Base-by-base conservation (phyloP, 2,113 vertebrate genomes). In the Pachycephala philippinensis region DNA sequence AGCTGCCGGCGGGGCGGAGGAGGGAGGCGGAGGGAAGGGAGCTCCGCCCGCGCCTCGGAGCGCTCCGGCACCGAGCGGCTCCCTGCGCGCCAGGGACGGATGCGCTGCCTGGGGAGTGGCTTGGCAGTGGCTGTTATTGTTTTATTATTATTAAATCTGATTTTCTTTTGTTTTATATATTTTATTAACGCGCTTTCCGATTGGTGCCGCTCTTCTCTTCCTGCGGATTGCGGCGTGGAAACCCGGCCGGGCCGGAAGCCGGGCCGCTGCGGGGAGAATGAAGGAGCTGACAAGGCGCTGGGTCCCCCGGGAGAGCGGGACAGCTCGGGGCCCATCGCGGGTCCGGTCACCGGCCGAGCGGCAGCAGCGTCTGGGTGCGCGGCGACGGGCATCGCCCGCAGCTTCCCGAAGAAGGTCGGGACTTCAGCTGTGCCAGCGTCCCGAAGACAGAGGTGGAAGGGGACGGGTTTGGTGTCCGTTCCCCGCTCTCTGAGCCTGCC, bases 1-100 rank as follows among this genome's bases (percentile, higher is more conserved):
- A 33, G 27, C 53, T 95, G 91, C 93, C 91, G 93, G 42, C 21
- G 76, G 28, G 22, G 53, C 49, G 37, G 54, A 7, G 20, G 10
- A 2, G n/a, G 49, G n/a, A 39, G 13, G 66, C 45, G 56, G 49
- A 9, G 35, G 37, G 44, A n/a, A 22, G 8, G 2, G 39, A 6
- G 28, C 9, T 71, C 9, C 35, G 40, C 59, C 30, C 15, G 30
- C 13, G 3, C 15, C 22, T 30, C 28, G 20, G 28, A 70, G 56
- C 40, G 20, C 33, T 5, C 37, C 37, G 23, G 15, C 1, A 13
- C 10, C 28, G 39, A 6, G 53, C 3, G 24, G 45, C 1, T 70
- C 13, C 1, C 33, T 10, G 5, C 4, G 27, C 11, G 1, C 4
- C 14, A 3, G 40, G 7, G 19, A 7, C 1, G 23, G 30, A 4